phyloP scores from a whole-genome alignment of 2,888 invertebrate genomes.

The Poecilus cupreus region DNA sequence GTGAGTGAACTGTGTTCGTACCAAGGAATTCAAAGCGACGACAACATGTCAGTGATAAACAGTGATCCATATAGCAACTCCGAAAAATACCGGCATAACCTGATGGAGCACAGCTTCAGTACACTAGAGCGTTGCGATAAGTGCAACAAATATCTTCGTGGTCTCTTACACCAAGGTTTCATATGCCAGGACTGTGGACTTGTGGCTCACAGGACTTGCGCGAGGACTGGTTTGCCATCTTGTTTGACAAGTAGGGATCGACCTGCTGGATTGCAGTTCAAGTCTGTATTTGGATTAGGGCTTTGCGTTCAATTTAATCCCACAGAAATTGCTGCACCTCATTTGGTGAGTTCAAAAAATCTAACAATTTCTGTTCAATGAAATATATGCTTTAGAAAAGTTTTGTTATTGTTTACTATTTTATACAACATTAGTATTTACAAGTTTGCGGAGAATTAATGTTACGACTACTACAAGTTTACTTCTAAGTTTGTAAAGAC shows the following conservation, averaged over 20 bases:
- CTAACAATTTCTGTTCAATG: not conserved
- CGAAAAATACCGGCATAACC: conserved; percentile 69
- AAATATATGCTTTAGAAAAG: not conserved
- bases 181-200: conserved; percentile 83
- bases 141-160: conserved; percentile 82
- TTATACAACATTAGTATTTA: not conserved
- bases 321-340: conserved; percentile 76
- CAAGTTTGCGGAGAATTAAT: not conserved
- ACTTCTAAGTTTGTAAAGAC: conserved; percentile 27
- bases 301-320: conserved; percentile 79
- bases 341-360: conserved; percentile 71
- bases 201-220: conserved; percentile 82
- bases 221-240: conserved; percentile 78
- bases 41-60: conserved; percentile 59
- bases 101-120: conserved; percentile 81
- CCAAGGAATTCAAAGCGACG: conserved; percentile 68
- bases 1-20: conserved; percentile 78
- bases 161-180: conserved; percentile 82
- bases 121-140: conserved; percentile 82
- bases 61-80: conserved; percentile 62
- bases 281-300: conserved; percentile 78
- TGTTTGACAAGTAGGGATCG: conserved; percentile 72
- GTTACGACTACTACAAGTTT: not conserved
- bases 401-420: conserved; percentile 18
- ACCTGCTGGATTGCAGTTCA: conserved; percentile 68